A percentile compares a stretch with the other conserved stretches of the same genome.
phyloP scores from a whole-genome alignment of 2,797 vertebrate species.

The Platyrinchus mystaceus region DNA sequence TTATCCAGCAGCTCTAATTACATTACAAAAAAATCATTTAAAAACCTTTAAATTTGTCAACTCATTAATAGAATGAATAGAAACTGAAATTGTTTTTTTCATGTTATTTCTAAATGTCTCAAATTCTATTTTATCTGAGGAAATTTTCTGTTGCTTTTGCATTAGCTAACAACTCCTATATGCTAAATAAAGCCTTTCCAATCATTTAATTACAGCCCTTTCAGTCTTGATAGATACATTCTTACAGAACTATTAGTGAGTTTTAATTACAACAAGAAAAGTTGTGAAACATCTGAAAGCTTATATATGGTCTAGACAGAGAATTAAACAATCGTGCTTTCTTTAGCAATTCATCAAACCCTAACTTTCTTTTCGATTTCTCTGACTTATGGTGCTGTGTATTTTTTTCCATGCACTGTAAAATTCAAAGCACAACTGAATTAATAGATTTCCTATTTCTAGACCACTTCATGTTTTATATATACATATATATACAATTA shows the following conservation, averaged over 20 bases:
- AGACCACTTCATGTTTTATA: neutral
- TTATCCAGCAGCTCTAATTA: neutral
- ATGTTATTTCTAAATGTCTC: neutral
- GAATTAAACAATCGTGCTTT: neutral
- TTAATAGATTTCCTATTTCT: constrained; percentile 21
- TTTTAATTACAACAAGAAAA: neutral
- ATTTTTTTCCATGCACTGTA: neutral
- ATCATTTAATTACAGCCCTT: neutral
- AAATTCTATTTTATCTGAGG: neutral
- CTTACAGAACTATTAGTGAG: neutral
- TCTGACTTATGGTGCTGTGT: neutral
- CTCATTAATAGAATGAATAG: neutral
- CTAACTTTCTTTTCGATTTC: neutral
- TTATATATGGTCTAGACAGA: neutral
- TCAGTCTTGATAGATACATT: neutral
- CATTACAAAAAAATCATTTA: neutral
- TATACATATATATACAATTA: neutral
- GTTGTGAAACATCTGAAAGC: neutral
- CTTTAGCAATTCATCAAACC: neutral
- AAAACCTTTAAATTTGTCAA: neutral
- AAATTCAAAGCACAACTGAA: neutral
- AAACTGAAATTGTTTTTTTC: neutral
- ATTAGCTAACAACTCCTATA: neutral
- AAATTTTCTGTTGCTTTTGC: neutral
- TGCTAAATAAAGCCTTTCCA: neutral